Evolutionary conservation across 1,140 invertebrate genomes (phyloP).

Genomic region (Drosophila ogumai): DNA sequence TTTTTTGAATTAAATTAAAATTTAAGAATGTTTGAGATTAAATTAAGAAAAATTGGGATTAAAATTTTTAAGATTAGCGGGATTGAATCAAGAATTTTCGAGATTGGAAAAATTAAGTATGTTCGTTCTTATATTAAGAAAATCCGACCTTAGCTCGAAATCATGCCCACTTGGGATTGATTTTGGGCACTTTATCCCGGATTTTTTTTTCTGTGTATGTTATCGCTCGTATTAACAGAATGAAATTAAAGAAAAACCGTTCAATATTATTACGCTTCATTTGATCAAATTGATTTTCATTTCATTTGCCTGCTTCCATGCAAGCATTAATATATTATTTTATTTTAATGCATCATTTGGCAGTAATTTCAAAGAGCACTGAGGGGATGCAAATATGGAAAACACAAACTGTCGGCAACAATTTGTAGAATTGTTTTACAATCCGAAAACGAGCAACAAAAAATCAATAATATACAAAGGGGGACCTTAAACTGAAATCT

Average conservation of each 20-base stretch:
- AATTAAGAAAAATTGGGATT: too few relatives aligned
- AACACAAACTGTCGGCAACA: conserved; percentile 78
- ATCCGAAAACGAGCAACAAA: conserved; percentile 44
- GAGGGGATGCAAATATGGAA: conserved; percentile 12
- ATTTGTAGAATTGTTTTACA: conserved; percentile 72
- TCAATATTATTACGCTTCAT: conserved; percentile 67
- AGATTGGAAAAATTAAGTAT: too few relatives aligned
- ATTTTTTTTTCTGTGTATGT: too few relatives aligned
- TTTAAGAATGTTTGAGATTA: too few relatives aligned
- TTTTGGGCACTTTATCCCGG: too few relatives aligned
- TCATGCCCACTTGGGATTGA: too few relatives aligned
- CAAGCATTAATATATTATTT: conserved; percentile 19
- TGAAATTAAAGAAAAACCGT: conserved; percentile 40
- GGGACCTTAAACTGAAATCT: conserved; percentile 32
- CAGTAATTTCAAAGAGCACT: conserved; percentile 21
- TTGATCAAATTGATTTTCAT: conserved; percentile 74
- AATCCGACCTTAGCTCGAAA: too few relatives aligned
- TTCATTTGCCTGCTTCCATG: conserved; percentile 55
- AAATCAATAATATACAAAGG: conserved; percentile 20
- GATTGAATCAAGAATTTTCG: too few relatives aligned
- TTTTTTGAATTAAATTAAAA: too few relatives aligned
- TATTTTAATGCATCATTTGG: conserved; percentile 39
- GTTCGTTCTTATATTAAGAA: too few relatives aligned
- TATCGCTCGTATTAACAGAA: conserved; percentile 3
- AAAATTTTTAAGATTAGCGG: too few relatives aligned